phyloP scores from a whole-genome alignment of 2,888 invertebrate genomes.

The Actias luna region DNA sequence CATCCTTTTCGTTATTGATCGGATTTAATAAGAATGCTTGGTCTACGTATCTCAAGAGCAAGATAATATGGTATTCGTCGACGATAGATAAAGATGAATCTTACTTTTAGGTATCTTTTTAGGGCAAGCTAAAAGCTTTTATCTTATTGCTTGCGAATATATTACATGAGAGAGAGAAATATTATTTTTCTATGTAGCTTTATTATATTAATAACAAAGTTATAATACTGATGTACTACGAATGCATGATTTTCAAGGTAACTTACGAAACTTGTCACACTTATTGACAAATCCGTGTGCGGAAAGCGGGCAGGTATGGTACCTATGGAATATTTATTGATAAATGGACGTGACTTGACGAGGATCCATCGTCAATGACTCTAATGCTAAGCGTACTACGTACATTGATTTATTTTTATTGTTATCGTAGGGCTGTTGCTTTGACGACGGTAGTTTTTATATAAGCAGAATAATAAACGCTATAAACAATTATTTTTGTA shows the following conservation, averaged over 20 bases:
- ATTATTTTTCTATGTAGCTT: background rate
- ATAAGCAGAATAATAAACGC: constrained; percentile 3
- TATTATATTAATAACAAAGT: background rate
- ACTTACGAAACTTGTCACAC: constrained; percentile 39
- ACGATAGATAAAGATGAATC: constrained; percentile 16
- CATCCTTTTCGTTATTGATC: background rate
- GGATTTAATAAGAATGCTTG: background rate
- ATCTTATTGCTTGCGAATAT: background rate
- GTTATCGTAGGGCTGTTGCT: constrained; percentile 8
- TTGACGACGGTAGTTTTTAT: background rate
- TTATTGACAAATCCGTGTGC: constrained; percentile 52
- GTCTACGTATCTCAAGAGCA: background rate
- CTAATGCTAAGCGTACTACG: constrained; percentile 22
- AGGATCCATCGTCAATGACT: constrained; percentile 37
- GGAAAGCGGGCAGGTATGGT: constrained; percentile 44
- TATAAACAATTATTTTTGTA: background rate
- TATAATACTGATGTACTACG: background rate
- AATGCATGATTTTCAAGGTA: constrained; percentile 50
- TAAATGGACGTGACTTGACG: constrained; percentile 46
- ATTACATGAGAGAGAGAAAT: background rate
- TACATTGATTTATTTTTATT: constrained; percentile 28
- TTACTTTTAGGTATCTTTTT: constrained; percentile 17
- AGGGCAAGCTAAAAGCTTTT: constrained; percentile 15
- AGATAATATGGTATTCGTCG: constrained; percentile 13
- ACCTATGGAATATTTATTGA: constrained; percentile 48